phyloP scores from a whole-genome alignment of 2,113 vertebrate genomes.

The Bostrychus sinensis region DNA sequence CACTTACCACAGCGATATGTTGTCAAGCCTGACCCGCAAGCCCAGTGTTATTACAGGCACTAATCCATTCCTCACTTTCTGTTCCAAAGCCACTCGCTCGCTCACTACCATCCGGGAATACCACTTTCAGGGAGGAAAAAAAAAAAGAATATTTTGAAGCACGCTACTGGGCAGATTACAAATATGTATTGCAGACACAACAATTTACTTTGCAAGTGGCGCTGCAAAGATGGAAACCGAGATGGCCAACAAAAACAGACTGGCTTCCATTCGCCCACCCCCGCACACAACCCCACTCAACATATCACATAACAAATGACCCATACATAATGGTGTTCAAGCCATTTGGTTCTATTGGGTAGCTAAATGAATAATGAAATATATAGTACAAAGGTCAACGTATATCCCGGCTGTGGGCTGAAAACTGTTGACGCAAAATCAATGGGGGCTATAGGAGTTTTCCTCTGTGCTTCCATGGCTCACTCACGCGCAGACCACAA shows the following conservation, averaged over 20 bases:
- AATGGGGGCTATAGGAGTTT: conserved; percentile 20
- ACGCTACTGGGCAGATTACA: neutral
- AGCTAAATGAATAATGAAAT: neutral
- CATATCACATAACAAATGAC: conserved; percentile 8
- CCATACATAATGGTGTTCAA: conserved; percentile 18
- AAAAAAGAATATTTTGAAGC: conserved; percentile 15
- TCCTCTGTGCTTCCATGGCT: conserved; percentile 26
- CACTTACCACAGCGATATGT: conserved; percentile 52
- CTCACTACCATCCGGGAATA: conserved; percentile 19
- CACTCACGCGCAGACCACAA: conserved; percentile 52
- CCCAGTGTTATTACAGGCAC: conserved; percentile 56
- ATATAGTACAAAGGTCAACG: neutral
- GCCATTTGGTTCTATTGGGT: conserved; percentile 18
- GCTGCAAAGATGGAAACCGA: conserved; percentile 26
- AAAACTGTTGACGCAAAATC: conserved; percentile 28
- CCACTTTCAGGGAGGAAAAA: conserved; percentile 10
- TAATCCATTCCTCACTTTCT: conserved; percentile 56
- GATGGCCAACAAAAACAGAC: conserved; percentile 37
- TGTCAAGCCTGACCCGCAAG: conserved; percentile 50
- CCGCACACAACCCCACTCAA: conserved; percentile 5
- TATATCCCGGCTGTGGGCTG: conserved; percentile 23
- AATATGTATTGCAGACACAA: conserved; percentile 26
- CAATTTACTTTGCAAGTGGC: conserved; percentile 12
- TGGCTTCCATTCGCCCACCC: conserved; percentile 12
- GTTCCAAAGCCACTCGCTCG: conserved; percentile 29